These are phyloP conservation scores for Trachelus tabidus DNA, from an alignment of 2,888 invertebrate species.

Conservation along the genomic window DNA sequence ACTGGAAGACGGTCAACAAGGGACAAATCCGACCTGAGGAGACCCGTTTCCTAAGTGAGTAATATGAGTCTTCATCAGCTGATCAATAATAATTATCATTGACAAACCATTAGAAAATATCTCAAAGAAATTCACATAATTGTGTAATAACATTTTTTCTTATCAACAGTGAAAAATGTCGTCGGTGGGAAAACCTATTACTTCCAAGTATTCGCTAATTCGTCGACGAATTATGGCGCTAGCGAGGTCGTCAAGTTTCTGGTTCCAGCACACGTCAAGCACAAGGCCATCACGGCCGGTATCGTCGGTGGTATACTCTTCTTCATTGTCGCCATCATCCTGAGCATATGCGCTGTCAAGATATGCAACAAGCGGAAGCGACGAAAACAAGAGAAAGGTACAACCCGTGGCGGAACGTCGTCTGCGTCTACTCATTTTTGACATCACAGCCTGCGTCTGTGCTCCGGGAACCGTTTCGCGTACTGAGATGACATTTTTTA, in stretches of 20 bases:
- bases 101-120: background rate
- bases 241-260: slow-evolving; percentile 90
- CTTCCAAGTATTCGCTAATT: slow-evolving; percentile 91
- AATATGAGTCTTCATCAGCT: background rate
- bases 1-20: slow-evolving; percentile 89
- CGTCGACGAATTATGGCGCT: slow-evolving; percentile 85
- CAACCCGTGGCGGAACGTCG: slow-evolving; percentile 12
- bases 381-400: slow-evolving; percentile 98
- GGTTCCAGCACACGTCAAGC: slow-evolving; percentile 90
- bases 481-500: background rate
- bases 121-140: too few species aligned
- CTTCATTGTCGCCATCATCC: slow-evolving; percentile 96
- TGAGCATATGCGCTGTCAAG: slow-evolving; percentile 97
- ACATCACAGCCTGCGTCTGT: slow-evolving; percentile 43
- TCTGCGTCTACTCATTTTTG: slow-evolving; percentile 18
- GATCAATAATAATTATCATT: background rate
- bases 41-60: slow-evolving; percentile 85
- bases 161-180: slow-evolving; percentile 84
- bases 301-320: slow-evolving; percentile 97
- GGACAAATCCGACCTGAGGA: slow-evolving; percentile 90
- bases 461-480: slow-evolving; percentile 33
- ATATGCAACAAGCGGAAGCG: slow-evolving; percentile 97
- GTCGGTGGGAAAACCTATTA: slow-evolving; percentile 92
- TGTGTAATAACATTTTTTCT: background rate
- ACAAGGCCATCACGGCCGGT: slow-evolving; percentile 96